Base-by-base conservation (phyloP, 2,888 invertebrate genomes). In the Pseudococcus longispinus region DNA sequence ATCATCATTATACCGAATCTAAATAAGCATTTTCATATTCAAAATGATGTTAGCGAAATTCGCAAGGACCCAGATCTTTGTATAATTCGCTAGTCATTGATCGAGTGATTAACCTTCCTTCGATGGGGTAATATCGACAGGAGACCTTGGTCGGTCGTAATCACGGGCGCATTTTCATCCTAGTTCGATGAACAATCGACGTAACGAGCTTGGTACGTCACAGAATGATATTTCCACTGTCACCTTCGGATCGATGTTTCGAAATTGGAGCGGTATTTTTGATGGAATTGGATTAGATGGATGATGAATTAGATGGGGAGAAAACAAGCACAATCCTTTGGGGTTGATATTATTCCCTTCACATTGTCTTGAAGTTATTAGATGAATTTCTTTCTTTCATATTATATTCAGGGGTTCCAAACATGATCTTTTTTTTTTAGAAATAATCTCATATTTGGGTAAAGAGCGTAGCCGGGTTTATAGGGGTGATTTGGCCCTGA, bases 91-190 rank as follows among this genome's bases (percentile, higher is more conserved):
- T 29, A 70, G 29, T 70, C 70, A 32, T 18, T 70, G 70, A 70
- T 70, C 29, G 70, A 70, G 70, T 70, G 70, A 70, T 70, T 70
- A 70, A 70, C 70, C 70, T 70, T 70, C 70, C 70, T 70, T 70
- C 70, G 29, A 70, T 70, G 70, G 70, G 70, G 70, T 70, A 70
- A 70, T 70, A 70, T 70, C 29, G 26, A 70, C 29, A 29, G 2
- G 26, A 70, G 70, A 32, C 70, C 70, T 70, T 70, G 70, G 6
- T 15, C 15, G 32, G 29, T 18, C 18, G 18, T 70, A 70, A 70
- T 70, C 70, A 70, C 32, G 29, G 70, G 29, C 32, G 60, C 29
- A 70, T 70, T 70, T 70, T 70, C 70, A 60, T 60, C 29, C 15
- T 70, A 70, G 29, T 70, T 70, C 70, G 70, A 70, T 70, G 70